These are phyloP conservation scores for Brachionus plicatilis DNA, from an alignment of 1,140 invertebrate genomes.

Conservation along the genomic window DNA sequence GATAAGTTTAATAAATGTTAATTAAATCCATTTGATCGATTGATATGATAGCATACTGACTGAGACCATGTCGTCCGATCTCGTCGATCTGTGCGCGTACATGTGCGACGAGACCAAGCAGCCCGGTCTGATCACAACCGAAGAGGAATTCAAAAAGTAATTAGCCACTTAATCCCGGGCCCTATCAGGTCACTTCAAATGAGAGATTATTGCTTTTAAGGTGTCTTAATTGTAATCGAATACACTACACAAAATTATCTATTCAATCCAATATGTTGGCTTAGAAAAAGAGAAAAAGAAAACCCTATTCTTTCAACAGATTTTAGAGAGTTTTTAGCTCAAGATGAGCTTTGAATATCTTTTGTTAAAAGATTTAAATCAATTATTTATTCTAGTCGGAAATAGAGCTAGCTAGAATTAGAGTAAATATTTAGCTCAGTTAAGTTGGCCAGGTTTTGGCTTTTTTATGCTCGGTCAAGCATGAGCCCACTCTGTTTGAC, in stretches of 20 bases:
- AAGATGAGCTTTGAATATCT: background rate
- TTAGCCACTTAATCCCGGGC: background rate
- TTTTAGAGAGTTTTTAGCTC: background rate
- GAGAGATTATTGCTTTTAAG: background rate
- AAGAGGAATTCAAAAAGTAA: constrained; percentile 35
- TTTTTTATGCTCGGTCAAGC: background rate
- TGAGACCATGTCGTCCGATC: background rate
- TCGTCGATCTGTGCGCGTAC: background rate
- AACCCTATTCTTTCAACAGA: background rate
- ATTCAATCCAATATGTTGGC: background rate
- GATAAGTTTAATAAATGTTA: background rate
- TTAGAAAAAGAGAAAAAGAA: background rate
- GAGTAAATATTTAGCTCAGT: background rate
- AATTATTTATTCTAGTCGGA: background rate
- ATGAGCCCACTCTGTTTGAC: background rate
- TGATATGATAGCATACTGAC: background rate
- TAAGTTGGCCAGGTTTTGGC: background rate
- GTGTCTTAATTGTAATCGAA: background rate
- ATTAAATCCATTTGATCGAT: background rate
- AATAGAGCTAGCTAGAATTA: background rate
- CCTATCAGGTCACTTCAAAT: background rate
- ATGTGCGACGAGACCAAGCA: background rate
- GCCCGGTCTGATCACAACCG: background rate
- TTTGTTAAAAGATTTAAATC: background rate
- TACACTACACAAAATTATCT: background rate